Evolutionary conservation across 2,113 vertebrate species (phyloP), one percentile per base, ranked within the genome.

Genomic region (Muntiacus muntjak): DNA sequence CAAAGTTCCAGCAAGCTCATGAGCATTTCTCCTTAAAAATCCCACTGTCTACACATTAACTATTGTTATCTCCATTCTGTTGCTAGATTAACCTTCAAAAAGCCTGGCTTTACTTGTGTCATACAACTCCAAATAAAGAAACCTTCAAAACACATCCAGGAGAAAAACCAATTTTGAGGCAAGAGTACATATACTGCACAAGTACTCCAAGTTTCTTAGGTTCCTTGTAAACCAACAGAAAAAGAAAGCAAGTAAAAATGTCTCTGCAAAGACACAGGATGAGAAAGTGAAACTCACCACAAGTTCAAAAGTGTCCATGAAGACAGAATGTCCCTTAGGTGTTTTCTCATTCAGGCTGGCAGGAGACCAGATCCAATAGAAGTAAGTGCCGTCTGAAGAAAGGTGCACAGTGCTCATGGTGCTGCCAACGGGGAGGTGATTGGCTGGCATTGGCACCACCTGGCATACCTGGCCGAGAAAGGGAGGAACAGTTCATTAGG

Each of bases 291-390:
- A 67, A 97, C 99, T 99, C 99, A 99, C 99, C 97, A 98, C 98
- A 86, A 99, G 98, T 98, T 99, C 99, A 99, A 99, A 99, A 98
- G 99, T 98, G 97, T 99, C 99, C 99, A 99, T 99, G 98, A 99
- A 99, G 97, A 99, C 99, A 52, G 99, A 99, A 98, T 99, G 99
- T 93, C 99, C 99, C 98, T 99, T 99, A 26, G 99, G 99, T 9
- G 99, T 99, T 98, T 99, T 99, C 98, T 99, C 99, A 33, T 99
- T 99, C 98, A 99, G 99, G 97, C 99, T 99, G 93, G 99, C 99
- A 90, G 99, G 99, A 95, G 99, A 99, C 99, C 99, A 99, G 97
- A 99, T 99, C 99, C 99, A 99, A 98, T 99, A 99, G 98, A 99
- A 99, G 95, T 99, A 99, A 43, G 99, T 99, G 45, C 99, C 99